Evolutionary conservation across 92 coral and sea anemone species (phyloP).

Genomic region (Pocillopora meandrina): DNA sequence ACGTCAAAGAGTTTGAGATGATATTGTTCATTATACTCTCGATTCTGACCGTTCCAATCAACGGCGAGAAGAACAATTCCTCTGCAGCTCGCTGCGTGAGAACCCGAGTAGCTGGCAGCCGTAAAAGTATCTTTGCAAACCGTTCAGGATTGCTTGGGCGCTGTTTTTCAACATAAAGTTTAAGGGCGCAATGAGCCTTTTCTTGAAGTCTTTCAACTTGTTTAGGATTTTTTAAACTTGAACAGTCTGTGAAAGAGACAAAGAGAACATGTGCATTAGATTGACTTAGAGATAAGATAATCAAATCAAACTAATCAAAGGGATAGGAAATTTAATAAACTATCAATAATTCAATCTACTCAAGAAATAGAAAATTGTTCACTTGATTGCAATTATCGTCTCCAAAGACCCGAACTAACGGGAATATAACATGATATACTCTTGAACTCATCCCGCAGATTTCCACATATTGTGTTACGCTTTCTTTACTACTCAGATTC

Average conservation of each 20-base stretch:
- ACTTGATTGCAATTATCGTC: too few species aligned
- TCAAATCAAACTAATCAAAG: too few species aligned
- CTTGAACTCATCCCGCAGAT: too few species aligned
- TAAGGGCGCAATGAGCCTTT: slow-evolving; percentile 84
- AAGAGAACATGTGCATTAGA: too few species aligned
- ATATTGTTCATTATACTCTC: slow-evolving; percentile 92
- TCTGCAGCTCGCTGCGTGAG: slow-evolving; percentile 79
- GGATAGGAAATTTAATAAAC: too few species aligned
- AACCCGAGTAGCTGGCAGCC: slow-evolving; percentile 82
- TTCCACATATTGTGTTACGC: too few species aligned
- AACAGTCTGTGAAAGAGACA: slow-evolving; percentile 19
- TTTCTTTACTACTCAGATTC: too few species aligned
- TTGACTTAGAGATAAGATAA: too few species aligned
- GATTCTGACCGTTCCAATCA: slow-evolving; percentile 90
- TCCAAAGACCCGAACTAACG: too few species aligned
- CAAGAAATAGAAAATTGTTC: too few species aligned
- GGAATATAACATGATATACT: too few species aligned
- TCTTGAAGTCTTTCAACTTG: slow-evolving; percentile 87
- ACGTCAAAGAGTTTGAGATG: slow-evolving; percentile 56
- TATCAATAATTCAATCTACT: too few species aligned
- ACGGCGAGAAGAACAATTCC: slow-evolving; percentile 89
- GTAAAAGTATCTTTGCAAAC: slow-evolving; percentile 88
- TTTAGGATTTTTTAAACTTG: slow-evolving; percentile 63
- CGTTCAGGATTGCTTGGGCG: slow-evolving; percentile 75
- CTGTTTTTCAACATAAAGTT: slow-evolving; percentile 71